These are phyloP conservation scores for Sceloporus tristichus DNA, from an alignment of 2,113 vertebrate genomes.

Conservation along the genomic window DNA sequence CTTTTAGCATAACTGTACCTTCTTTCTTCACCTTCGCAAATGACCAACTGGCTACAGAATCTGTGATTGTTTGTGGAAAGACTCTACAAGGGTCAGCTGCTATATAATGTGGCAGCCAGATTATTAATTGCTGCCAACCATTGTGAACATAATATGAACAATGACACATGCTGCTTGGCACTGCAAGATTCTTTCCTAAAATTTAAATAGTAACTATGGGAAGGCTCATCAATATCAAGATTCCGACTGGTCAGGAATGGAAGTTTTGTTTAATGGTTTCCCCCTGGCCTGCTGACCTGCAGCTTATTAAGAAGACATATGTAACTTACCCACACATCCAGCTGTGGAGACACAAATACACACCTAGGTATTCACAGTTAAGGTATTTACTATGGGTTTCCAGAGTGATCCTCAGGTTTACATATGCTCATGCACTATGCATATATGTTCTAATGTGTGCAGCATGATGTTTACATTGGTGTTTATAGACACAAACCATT, in stretches of 20 bases:
- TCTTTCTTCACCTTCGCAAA: background rate
- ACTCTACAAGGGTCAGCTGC: background rate
- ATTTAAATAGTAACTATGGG: background rate
- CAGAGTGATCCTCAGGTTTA: background rate
- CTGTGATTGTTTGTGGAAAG: background rate
- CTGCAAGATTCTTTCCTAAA: background rate
- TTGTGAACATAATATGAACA: background rate
- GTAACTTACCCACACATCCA: background rate
- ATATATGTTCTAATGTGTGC: background rate
- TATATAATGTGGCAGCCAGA: background rate
- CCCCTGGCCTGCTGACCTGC: background rate
- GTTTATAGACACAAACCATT: too few species aligned
- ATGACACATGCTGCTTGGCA: background rate
- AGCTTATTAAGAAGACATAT: background rate
- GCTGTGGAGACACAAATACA: background rate
- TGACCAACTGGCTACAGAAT: background rate
- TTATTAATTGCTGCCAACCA: background rate
- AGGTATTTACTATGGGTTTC: background rate
- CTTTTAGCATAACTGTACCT: background rate
- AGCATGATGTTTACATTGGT: too few species aligned
- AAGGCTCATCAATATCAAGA: background rate
- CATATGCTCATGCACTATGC: background rate
- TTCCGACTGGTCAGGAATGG: background rate
- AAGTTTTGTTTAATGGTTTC: background rate
- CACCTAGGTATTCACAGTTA: background rate